These are phyloP conservation scores for Hemitrygon akajei DNA, from an alignment of 2,797 vertebrate species.

Conservation along the genomic window DNA sequence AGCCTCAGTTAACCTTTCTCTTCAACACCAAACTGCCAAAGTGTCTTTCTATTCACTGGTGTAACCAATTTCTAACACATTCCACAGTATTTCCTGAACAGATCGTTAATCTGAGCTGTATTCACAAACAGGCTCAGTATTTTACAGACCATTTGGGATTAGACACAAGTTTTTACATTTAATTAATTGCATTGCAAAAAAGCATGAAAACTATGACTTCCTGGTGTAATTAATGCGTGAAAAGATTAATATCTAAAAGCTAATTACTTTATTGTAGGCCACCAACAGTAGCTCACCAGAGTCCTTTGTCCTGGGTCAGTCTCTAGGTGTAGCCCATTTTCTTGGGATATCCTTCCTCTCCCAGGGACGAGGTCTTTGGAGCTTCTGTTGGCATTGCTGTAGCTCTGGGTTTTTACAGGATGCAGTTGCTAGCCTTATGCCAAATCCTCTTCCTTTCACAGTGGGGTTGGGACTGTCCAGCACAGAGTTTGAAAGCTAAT, in stretches of 20 bases:
- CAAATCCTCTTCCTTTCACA: no score
- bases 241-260: background rate
- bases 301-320: no score
- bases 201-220: background rate
- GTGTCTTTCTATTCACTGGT: conserved; percentile 33
- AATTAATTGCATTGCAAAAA: background rate
- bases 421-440: no score
- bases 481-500: background rate
- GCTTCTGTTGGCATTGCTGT: no score
- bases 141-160: conserved; percentile 7
- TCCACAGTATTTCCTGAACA: conserved; percentile 22
- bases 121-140: conserved; percentile 23
- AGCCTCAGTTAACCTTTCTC: conserved; percentile 34
- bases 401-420: no score
- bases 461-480: no score
- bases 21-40: conserved; percentile 35
- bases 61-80: conserved; percentile 30
- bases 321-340: no score
- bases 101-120: conserved; percentile 20
- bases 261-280: no score
- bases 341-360: no score
- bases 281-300: no score
- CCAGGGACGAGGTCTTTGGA: no score
- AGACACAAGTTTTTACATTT: conserved; percentile 20
- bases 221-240: background rate